Evolutionary conservation across 2,888 invertebrate species (phyloP).

Genomic region (Adineta ricciae): DNA sequence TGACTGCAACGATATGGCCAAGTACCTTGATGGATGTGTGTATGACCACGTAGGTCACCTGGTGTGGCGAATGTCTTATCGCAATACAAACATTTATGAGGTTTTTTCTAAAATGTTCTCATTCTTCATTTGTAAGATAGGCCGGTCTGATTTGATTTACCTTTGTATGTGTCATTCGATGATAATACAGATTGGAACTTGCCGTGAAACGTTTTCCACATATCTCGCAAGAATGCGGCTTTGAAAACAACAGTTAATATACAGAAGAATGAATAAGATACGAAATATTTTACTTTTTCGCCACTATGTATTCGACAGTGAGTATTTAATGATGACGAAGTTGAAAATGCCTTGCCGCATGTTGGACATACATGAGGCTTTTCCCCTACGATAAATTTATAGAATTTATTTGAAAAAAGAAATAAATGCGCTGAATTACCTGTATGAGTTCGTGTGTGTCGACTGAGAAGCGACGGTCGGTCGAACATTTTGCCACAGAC

Average conservation of each 20-base stretch:
- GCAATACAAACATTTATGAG: slow-evolving; percentile 85
- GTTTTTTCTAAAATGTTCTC: slow-evolving; percentile 58
- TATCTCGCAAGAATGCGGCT: slow-evolving; percentile 77
- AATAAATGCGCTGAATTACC: slow-evolving; percentile 43
- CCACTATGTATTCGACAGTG: slow-evolving; percentile 87
- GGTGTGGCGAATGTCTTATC: slow-evolving; percentile 91
- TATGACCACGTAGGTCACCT: slow-evolving; percentile 84
- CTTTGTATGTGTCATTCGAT: slow-evolving; percentile 97
- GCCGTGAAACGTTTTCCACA: slow-evolving; percentile 90
- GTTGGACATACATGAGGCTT: slow-evolving; percentile 90
- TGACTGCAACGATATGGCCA: slow-evolving; percentile 93
- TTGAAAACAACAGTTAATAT: not conserved
- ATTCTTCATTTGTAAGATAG: not conserved
- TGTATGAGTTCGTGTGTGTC: slow-evolving; percentile 90
- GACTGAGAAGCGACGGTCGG: slow-evolving; percentile 77
- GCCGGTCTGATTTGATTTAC: slow-evolving; percentile 43
- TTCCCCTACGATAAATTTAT: slow-evolving; percentile 55
- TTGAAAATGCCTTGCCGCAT: slow-evolving; percentile 88
- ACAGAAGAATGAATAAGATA: not conserved
- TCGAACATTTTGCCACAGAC: slow-evolving; percentile 91
- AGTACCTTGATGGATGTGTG: slow-evolving; percentile 89
- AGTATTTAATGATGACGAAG: slow-evolving; percentile 83
- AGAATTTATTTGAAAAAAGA: too few relatives aligned
- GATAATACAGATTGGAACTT: slow-evolving; percentile 88
- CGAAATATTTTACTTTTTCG: slow-evolving; percentile 57